Percentiles rank a stretch among this genome's conserved stretches.
Evolutionary conservation across 2,797 vertebrate genomes (phyloP).

Genomic region (Phrynocephalus forsythii): DNA sequence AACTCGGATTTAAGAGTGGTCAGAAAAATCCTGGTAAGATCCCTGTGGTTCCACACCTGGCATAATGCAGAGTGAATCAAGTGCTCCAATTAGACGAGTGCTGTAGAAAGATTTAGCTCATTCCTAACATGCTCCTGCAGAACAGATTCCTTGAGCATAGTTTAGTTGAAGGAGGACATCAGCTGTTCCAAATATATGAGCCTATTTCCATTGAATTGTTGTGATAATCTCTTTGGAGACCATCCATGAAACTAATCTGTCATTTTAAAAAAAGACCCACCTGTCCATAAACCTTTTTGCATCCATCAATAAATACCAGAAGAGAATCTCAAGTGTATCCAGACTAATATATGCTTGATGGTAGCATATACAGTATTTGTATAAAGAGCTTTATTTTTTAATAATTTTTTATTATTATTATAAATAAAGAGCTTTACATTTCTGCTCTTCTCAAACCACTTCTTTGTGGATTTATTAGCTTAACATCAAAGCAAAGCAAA

Average conservation of each 20-base stretch:
- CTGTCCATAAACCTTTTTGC: constrained; percentile 15
- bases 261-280: not conserved
- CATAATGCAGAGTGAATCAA: too few species aligned
- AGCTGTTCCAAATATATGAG: not conserved
- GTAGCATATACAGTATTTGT: not conserved
- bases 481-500: not conserved
- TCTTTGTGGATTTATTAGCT: not conserved
- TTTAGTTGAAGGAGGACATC: not conserved
- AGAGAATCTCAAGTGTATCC: not conserved
- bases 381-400: not conserved
- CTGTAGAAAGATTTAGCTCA: not conserved
- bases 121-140: not conserved
- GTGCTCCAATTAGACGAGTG: too few species aligned
- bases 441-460: not conserved
- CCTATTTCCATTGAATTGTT: not conserved
- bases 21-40: too few species aligned
- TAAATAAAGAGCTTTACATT: constrained; percentile 2
- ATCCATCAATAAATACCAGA: constrained; percentile 16
- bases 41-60: too few species aligned
- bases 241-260: constrained; percentile 4
- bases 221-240: constrained; percentile 7
- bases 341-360: not conserved
- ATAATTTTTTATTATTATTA: too few species aligned
- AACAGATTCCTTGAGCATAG: not conserved
- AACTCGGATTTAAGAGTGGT: too few species aligned